Percentiles rank a stretch among this genome's conserved stretches.
phyloP scores from a whole-genome alignment of 2,888 invertebrate species.

The Hartigia nigra region DNA sequence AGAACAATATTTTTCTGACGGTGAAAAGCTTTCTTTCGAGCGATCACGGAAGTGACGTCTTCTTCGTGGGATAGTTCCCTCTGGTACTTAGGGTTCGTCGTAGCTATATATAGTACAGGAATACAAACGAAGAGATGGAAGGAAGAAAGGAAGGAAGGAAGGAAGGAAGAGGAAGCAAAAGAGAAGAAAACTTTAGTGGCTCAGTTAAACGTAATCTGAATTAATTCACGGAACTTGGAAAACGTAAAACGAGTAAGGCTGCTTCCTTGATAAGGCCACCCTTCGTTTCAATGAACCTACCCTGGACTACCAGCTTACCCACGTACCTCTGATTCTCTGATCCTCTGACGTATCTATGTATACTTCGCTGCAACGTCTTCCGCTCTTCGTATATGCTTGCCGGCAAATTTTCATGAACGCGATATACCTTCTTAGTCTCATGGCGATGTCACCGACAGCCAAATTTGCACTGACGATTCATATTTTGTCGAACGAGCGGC shows the following conservation, averaged over 20 bases:
- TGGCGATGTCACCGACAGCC: background rate
- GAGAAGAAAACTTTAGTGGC: conserved; percentile 11
- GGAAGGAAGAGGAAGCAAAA: background rate
- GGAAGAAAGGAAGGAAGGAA: no score
- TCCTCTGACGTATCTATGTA: background rate
- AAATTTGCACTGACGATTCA: background rate
- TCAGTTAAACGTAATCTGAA: conserved; percentile 29
- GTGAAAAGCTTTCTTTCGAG: background rate
- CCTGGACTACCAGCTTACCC: background rate
- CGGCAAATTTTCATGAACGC: background rate
- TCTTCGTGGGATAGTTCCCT: no score
- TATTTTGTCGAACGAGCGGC: background rate
- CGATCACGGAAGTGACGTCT: no score
- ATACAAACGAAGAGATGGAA: background rate
- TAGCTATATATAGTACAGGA: background rate
- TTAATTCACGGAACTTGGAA: conserved; percentile 23
- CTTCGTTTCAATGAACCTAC: conserved; percentile 23
- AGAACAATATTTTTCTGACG: background rate
- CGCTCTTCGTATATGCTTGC: background rate
- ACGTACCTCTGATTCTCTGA: background rate
- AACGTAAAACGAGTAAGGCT: background rate
- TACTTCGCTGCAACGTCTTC: background rate
- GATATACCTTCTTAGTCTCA: background rate
- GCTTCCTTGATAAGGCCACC: conserved; percentile 27
- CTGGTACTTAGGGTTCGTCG: background rate